Evolutionary conservation across 2,888 invertebrate genomes (phyloP).

Genomic region (Embidobia sp.): DNA sequence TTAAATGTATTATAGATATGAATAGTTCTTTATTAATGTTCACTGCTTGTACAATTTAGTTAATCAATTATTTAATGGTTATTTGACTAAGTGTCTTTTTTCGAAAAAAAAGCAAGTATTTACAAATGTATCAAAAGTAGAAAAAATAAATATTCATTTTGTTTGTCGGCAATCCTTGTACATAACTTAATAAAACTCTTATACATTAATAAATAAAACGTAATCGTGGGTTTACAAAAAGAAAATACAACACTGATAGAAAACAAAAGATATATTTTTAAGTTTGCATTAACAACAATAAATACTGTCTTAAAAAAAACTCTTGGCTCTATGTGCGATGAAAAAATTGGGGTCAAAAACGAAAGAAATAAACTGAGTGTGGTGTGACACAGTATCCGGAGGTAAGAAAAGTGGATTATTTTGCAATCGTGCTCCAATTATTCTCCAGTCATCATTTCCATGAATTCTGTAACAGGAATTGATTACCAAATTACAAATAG

Average conservation of each 20-base stretch:
- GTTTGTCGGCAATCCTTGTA: too few species aligned
- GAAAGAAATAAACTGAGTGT: slow-evolving; percentile 35
- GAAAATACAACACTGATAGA: slow-evolving; percentile 38
- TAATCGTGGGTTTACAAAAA: too few species aligned
- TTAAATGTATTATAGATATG: too few species aligned
- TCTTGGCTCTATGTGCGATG: slow-evolving; percentile 34
- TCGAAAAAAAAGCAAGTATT: too few species aligned
- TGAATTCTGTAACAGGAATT: slow-evolving; percentile 90
- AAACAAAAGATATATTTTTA: slow-evolving; percentile 66
- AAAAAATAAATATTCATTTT: too few species aligned
- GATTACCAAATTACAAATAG: neutral
- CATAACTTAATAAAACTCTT: too few species aligned
- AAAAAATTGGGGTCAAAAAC: slow-evolving; percentile 17
- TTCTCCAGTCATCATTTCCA: slow-evolving; percentile 98
- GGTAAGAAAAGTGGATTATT: slow-evolving; percentile 46
- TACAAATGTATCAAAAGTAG: too few species aligned
- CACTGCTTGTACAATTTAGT: too few species aligned
- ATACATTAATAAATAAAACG: too few species aligned
- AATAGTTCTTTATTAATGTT: too few species aligned
- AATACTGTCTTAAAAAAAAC: slow-evolving; percentile 75
- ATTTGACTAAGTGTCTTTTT: too few species aligned
- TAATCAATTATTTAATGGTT: too few species aligned
- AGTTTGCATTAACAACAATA: slow-evolving; percentile 79
- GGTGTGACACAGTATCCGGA: slow-evolving; percentile 35
- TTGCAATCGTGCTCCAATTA: slow-evolving; percentile 81